Evolutionary conservation across 2,888 invertebrate genomes (phyloP).

Genomic region (Caenorhabditis angaria): DNA sequence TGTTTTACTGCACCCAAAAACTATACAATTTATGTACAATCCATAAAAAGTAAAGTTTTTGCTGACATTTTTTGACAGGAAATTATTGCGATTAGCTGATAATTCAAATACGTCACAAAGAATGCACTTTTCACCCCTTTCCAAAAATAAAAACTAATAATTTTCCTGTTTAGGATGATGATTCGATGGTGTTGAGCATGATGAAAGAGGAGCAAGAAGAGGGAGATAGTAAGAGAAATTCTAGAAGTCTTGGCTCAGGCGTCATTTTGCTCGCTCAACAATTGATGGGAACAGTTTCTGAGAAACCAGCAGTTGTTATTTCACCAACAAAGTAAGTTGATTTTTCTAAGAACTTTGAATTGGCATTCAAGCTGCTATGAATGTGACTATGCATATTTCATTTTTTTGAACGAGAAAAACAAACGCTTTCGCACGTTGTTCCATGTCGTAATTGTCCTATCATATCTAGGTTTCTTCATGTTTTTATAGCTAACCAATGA

Average conservation of each 20-base stretch:
- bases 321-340: constrained; percentile 15
- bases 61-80: no score
- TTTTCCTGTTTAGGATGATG: constrained; percentile 45
- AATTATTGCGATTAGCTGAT: no score
- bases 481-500: background rate
- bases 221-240: constrained; percentile 30
- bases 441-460: constrained; percentile 7
- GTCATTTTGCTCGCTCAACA: constrained; percentile 68
- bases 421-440: constrained; percentile 2
- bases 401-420: background rate
- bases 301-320: background rate
- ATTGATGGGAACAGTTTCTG: constrained; percentile 52
- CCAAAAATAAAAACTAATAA: background rate
- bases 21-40: no score
- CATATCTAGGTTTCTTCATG: background rate
- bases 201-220: constrained; percentile 52
- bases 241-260: constrained; percentile 50
- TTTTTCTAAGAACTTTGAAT: no score
- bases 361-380: background rate
- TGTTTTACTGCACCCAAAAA: no score
- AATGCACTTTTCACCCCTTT: no score
- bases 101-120: background rate
- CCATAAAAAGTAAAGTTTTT: no score
- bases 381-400: background rate
- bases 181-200: constrained; percentile 49